Base-by-base conservation (phyloP, 2,113 vertebrate species). In the Coryphaenoides rupestris region DNA sequence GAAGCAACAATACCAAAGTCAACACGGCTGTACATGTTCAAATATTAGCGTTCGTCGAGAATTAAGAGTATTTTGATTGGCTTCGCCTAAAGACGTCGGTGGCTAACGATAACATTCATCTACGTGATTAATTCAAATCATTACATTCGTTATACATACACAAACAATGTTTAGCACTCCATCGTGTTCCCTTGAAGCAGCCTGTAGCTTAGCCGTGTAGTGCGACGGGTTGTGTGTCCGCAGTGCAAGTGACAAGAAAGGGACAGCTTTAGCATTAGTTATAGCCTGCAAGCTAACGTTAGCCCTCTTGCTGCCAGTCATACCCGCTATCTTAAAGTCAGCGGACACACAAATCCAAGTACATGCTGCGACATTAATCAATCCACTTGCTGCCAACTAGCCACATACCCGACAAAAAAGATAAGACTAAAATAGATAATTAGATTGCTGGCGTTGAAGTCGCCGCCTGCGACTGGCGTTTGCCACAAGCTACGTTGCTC, bases 401-500 rank as follows among this genome's bases (percentile, higher is more conserved):
- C 17, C 62, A 62, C 17, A 61, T 10, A 6, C 49, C 9, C 24
- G 40, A 49, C 6, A 46, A 64, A 9, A 12, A 21, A 66, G 10
- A 5, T 7, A 54, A 19, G 1, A 62, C 57, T 53, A 50, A 3
- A 13, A 59, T 74, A 21, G 52, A n/a, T 21, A 3, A 54, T 63
- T 21, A 19, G 56, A 72, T 70, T 19, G 63, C 77, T 80, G 65
- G 70, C 65, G 73, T 65, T 64, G 73, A 73, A 76, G 65, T 77
- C 71, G 19, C 28, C 59, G 64, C 76, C 83, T 84, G 79, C 81
- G 9, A 69, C 21, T 49, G 58, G 85, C 81, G 81, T 82, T 7
- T 77, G 79, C 78, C 80, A 77, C 80, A 77, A 78, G 72, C 64
- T 40, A 40, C 33, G 33, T 12, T 40, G 33, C 33, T 40, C 9